phyloP scores from a whole-genome alignment of 2,113 vertebrate genomes.

The Glaucidium brasilianum region DNA sequence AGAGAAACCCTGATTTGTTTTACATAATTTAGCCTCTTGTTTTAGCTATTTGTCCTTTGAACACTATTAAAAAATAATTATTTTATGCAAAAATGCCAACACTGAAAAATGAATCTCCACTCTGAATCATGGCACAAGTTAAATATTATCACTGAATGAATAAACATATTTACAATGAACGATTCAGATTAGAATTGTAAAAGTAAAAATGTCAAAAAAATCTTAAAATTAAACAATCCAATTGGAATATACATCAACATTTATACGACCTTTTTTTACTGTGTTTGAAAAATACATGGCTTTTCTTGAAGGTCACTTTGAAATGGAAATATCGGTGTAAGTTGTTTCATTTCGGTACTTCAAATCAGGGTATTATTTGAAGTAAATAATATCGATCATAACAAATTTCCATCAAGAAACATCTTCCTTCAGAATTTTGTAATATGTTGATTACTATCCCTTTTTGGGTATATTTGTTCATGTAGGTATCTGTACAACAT shows the following conservation, averaged over 20 bases:
- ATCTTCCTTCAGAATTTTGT: background rate
- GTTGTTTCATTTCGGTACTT: background rate
- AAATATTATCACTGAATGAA: background rate
- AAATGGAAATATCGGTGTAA: background rate
- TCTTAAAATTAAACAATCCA: background rate
- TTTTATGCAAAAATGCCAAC: background rate
- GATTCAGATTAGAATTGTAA: background rate
- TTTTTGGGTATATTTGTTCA: background rate
- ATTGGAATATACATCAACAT: background rate
- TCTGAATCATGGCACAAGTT: background rate
- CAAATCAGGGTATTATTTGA: background rate
- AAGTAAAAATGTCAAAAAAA: background rate
- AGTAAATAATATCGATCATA: background rate
- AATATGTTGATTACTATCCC: fast-evolving
- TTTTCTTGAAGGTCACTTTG: background rate
- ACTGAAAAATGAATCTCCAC: background rate
- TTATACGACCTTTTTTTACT: background rate
- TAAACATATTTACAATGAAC: background rate
- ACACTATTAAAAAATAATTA: too few relatives aligned
- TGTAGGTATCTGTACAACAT: background rate
- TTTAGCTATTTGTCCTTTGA: background rate
- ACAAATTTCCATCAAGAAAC: background rate
- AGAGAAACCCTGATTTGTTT: background rate
- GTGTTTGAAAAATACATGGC: background rate
- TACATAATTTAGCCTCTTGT: background rate